phyloP scores from a whole-genome alignment of 1,140 invertebrate genomes.

The Globodera ellingtonae region DNA sequence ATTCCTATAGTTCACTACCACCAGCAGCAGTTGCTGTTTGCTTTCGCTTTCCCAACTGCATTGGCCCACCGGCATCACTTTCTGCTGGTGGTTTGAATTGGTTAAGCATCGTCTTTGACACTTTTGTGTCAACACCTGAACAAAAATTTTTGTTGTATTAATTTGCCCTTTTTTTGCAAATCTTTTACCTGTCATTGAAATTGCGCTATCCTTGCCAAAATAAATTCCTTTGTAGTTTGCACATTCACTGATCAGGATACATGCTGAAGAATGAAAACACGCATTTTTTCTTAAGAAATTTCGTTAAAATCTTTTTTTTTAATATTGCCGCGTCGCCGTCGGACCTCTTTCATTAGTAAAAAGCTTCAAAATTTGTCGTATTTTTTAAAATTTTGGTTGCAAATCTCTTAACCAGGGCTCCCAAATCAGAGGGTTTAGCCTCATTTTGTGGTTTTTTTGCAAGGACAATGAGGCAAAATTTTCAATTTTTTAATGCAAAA shows the following conservation, averaged over 20 bases:
- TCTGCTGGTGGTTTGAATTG: not conserved
- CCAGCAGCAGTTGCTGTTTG: not conserved
- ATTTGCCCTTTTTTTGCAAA: not conserved
- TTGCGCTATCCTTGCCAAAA: not conserved
- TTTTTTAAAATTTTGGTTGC: no score
- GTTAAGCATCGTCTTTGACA: not conserved
- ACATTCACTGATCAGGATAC: conserved; percentile 20
- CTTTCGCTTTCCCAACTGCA: no score
- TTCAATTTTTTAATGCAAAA: no score
- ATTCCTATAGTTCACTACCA: not conserved
- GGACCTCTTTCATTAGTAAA: no score
- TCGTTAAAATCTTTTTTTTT: no score
- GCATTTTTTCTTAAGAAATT: no score
- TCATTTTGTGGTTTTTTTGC: no score
- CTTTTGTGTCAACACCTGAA: not conserved
- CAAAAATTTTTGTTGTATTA: not conserved
- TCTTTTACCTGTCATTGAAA: not conserved
- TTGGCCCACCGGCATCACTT: not conserved
- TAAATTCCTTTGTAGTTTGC: conserved; percentile 17
- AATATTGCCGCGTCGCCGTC: no score
- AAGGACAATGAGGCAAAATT: no score
- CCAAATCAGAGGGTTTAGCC: no score
- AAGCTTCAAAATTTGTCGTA: no score
- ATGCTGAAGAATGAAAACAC: conserved; percentile 11
- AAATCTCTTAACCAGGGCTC: no score